Conservation (phyloP, 1,140 invertebrate species). For the Maconellicoccus hirsutus region DNA sequence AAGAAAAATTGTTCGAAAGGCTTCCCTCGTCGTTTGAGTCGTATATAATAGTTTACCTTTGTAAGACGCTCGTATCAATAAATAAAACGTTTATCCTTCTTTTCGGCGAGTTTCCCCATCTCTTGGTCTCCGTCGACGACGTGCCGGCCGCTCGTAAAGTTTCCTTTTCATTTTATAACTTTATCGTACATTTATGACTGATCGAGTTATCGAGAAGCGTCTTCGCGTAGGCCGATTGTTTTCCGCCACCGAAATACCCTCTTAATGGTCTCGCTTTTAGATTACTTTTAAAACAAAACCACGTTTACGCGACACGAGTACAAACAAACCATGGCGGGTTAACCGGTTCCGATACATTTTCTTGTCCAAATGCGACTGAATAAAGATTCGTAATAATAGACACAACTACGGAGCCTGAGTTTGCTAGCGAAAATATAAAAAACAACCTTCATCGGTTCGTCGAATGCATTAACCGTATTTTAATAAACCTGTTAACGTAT, state of each 20-base stretch:
- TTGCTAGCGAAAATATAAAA: not conserved
- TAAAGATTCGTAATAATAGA: too few relatives aligned
- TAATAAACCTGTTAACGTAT: slow-evolving; percentile 13
- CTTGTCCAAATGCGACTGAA: too few relatives aligned
- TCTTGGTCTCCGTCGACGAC: not conserved
- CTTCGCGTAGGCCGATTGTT: too few relatives aligned
- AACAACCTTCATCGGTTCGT: not conserved
- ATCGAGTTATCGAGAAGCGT: too few relatives aligned
- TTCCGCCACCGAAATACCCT: too few relatives aligned
- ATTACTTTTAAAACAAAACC: too few relatives aligned
- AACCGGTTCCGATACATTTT: too few relatives aligned
- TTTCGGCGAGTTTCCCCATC: not conserved
- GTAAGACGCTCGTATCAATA: not conserved
- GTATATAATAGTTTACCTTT: slow-evolving; percentile 1
- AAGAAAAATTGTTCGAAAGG: not conserved
- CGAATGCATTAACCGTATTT: slow-evolving; percentile 14
- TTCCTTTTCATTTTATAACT: not conserved
- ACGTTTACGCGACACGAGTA: too few relatives aligned
- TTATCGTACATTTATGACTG: not conserved
- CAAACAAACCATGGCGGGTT: too few relatives aligned
- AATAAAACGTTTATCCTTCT: slow-evolving; percentile 9
- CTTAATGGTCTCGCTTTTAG: too few relatives aligned
- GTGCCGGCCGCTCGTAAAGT: not conserved
- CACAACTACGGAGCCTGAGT: too few relatives aligned
- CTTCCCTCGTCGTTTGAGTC: not conserved